Conservation (phyloP, 2,888 invertebrate species). For the Sisyra nigra region DNA sequence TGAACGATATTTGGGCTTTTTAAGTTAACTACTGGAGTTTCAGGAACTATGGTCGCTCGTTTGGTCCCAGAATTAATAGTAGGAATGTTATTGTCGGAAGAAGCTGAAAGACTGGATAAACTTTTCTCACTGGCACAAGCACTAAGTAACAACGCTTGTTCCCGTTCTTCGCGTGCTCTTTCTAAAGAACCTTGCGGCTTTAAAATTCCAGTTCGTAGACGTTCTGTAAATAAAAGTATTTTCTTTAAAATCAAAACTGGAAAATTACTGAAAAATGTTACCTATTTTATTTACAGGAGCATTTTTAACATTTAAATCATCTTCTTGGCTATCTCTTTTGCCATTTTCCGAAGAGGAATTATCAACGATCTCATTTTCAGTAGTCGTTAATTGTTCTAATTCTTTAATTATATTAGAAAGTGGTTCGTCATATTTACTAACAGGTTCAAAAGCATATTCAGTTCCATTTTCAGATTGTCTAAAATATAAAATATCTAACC, state of each 20-base stretch:
- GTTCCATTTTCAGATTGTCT: conserved; percentile 20
- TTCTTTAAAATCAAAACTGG: background rate
- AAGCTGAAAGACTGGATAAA: conserved; percentile 6
- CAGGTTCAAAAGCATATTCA: conserved; percentile 24
- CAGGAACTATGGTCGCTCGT: conserved; percentile 7
- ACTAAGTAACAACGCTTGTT: conserved; percentile 22
- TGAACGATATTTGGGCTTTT: background rate
- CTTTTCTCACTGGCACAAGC: conserved; percentile 8
- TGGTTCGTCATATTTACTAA: conserved; percentile 25
- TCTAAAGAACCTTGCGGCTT: conserved; percentile 58
- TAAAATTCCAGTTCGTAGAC: conserved; percentile 34
- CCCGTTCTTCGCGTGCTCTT: conserved; percentile 44
- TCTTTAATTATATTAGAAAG: conserved; percentile 35
- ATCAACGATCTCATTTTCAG: background rate
- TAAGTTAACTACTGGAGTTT: background rate
- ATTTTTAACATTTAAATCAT: background rate
- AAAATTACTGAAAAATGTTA: background rate
- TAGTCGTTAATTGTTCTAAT: conserved; percentile 26
- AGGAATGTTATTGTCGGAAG: conserved; percentile 14
- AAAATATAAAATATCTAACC: conserved; percentile 9
- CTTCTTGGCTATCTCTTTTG: conserved; percentile 2
- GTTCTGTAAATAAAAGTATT: background rate
- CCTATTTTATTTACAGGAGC: background rate
- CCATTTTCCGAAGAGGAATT: background rate
- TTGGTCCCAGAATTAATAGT: conserved; percentile 14